phyloP scores from a whole-genome alignment of 1,140 invertebrate species.

The Bacillus rossius region DNA sequence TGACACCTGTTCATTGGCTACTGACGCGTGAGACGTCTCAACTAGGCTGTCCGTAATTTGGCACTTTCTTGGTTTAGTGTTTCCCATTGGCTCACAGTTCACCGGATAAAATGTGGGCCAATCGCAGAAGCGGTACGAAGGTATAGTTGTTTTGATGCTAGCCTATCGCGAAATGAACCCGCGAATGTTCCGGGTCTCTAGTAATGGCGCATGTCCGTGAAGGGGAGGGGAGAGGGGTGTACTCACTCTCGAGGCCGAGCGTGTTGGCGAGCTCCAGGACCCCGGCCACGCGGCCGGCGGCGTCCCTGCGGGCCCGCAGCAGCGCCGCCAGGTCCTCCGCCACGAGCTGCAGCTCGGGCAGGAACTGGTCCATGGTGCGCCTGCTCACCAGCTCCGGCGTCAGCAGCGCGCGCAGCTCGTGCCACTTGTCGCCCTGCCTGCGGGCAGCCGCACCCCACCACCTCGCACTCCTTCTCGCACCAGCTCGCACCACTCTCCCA shows the following conservation, averaged over 20 bases:
- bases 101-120: too few relatives aligned
- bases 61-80: too few relatives aligned
- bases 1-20: too few relatives aligned
- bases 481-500: constrained; percentile 59
- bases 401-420: constrained; percentile 61
- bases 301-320: constrained; percentile 48
- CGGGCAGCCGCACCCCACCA: constrained; percentile 12
- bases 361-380: constrained; percentile 66
- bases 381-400: constrained; percentile 73
- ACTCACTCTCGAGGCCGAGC: constrained; percentile 76
- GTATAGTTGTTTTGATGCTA: too few relatives aligned
- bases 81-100: too few relatives aligned
- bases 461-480: constrained; percentile 28
- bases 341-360: constrained; percentile 69
- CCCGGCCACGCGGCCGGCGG: constrained; percentile 45
- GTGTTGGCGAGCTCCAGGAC: constrained; percentile 69
- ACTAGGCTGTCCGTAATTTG: too few relatives aligned
- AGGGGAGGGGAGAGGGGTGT: too few relatives aligned
- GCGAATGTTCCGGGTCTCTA: too few relatives aligned
- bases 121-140: too few relatives aligned
- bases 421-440: constrained; percentile 78
- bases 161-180: too few relatives aligned
- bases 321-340: constrained; percentile 73
- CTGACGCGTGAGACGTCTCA: too few relatives aligned
- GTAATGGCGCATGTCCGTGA: too few relatives aligned